Base-by-base conservation (phyloP, 2,888 invertebrate species). In the Heliconius sara region DNA sequence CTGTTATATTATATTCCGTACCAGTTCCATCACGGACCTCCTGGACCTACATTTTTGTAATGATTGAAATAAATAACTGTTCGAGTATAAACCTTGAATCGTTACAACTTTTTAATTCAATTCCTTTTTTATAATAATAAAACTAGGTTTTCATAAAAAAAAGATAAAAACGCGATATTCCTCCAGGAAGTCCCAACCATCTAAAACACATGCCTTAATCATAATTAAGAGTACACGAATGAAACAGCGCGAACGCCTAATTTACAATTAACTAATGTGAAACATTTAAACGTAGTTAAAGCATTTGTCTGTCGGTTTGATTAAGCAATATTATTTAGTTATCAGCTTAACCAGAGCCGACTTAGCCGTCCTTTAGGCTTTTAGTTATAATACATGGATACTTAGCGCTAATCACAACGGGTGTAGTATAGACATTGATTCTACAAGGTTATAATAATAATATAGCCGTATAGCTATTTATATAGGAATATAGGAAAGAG, bases 241-340 rank as follows among this genome's bases (percentile, higher is more conserved):
- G 81, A 80, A 79, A 79, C 75, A 79, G 83, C 86, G 81, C 84
- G 84, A 85, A 87, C 90, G 87, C 87, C 84, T 93, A 92, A 90
- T 88, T 89, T 92, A 93, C 90, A 91, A 89, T 90, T 90, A 88
- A 89, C 87, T 91, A 91, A 92, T 91, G 88, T 91, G 93, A 90
- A 94, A 93, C 91, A 92, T 94, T 95, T 91, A 93, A 91, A 90
- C 88, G 87, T 95, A 95, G 90, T 95, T 95, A 95, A 95, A 95
- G 95, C 95, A 94, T 95, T 94, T 91, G 86, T 90, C 84, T 91
- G 92, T 91, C 91, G 88, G 84, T 87, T 87, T 91, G 89, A 89
- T 87, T 85, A 90, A 87, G 87, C 86, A 83, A 84, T 77, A 66
- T 72, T 75, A 71, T 71, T 63, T 63, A 68, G 80, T 57, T 77